A percentile compares a stretch with the other conserved stretches of the same genome.
Evolutionary conservation across 2,888 invertebrate species (phyloP).

Genomic region (Mesopsocus fuscifrons): DNA sequence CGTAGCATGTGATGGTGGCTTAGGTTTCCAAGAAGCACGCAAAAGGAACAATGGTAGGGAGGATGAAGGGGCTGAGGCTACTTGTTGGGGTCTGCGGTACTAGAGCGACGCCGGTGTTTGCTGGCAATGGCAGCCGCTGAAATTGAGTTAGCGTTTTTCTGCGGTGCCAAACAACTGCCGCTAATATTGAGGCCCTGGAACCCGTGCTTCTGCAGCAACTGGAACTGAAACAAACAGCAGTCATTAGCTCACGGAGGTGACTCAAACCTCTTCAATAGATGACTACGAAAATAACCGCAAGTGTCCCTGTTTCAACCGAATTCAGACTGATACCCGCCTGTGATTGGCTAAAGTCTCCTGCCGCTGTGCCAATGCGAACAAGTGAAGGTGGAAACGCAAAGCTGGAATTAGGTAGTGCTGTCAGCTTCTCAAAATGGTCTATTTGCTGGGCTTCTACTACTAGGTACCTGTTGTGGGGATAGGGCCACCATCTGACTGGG

Average conservation of each 20-base stretch:
- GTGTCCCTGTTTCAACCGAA: too few species aligned
- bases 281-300: too few species aligned
- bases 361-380: too few species aligned
- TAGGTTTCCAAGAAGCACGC: too few species aligned
- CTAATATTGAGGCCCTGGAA: neutral
- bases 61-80: neutral
- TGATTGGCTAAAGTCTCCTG: too few species aligned
- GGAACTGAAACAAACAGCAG: constrained; percentile 6
- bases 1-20: too few species aligned
- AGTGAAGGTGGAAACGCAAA: too few species aligned
- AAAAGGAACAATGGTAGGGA: neutral
- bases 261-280: neutral
- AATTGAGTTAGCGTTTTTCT: neutral
- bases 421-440: too few species aligned
- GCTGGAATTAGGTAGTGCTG: too few species aligned
- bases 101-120: constrained; percentile 5
- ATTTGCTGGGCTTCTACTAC: neutral
- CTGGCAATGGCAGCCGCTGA: constrained; percentile 5
- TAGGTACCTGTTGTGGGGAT: constrained; percentile 4
- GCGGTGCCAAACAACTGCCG: neutral
- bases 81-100: constrained; percentile 6
- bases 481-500: neutral
- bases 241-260: neutral
- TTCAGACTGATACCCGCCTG: too few species aligned
- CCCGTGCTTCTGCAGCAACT: constrained; percentile 5